Evolutionary conservation across 1,140 invertebrate genomes (phyloP), one percentile per base, ranked within the genome.

Genomic region (Odontomachus brunneus): DNA sequence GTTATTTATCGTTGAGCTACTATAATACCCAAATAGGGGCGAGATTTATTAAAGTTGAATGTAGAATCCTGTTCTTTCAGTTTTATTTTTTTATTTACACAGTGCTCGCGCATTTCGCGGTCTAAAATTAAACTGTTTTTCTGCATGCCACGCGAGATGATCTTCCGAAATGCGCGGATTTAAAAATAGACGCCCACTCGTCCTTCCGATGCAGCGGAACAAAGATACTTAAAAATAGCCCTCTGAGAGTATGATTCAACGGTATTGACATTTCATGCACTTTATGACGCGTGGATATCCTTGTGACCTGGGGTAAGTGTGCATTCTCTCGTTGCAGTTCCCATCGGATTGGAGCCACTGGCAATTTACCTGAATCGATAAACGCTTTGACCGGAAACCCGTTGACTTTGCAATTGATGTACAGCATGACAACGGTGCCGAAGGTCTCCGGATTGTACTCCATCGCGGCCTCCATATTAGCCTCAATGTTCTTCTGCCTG

Each of bases 381-480:
- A 99, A 99, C 7, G 99, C 99, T 94, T 99, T 99, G 0, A 99
- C 98, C 12, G 97, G 97, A 94, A 97, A 96, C 84, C 98, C 98
- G 94, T 99, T 99, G 0, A 99, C 98, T 94, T 96, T 97, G 91
- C 98, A 99, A 92, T 99, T 97, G 73, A 99, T 99, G 91, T 99
- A 99, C 53, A 99, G 95, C 99, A 99, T 99, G 15, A 98, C 96
- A 59, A 99, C 99, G 19, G 98, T 98, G 63, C 98, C 99, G 95
- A 99, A 99, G 22, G 97, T 99, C 93, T 99, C 99, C 0, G 99
- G 99, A 94, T 99, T 98, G 92, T 98, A 98, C 92, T 99, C 99
- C 96, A 99, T 99, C 0, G 99, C 99, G 0, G 98, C 98, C 91
- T 99, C 98, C 99, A 99, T 99, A 92, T 99, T 99, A 0, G 97